A percentile compares a stretch with the other conserved stretches of the same genome.
These are phyloP conservation scores for Gobio occitaniae DNA, from an alignment of 2,797 vertebrate species.

Conservation along the genomic window DNA sequence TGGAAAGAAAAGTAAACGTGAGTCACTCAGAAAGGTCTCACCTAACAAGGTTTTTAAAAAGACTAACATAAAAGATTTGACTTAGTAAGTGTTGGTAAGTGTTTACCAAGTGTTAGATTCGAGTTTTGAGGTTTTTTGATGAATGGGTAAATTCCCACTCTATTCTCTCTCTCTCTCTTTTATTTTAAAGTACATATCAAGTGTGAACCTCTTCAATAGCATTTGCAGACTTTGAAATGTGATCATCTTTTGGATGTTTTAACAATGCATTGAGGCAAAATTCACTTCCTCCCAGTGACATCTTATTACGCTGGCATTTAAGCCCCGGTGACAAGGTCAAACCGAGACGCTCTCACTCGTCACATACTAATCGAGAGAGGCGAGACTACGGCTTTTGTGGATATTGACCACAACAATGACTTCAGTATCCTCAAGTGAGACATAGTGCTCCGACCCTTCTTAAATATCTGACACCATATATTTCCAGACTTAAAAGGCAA, in stretches of 20 bases:
- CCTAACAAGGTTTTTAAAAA: conserved; percentile 25
- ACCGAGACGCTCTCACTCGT: conserved; percentile 38
- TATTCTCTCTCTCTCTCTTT: not conserved
- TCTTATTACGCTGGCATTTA: conserved; percentile 34
- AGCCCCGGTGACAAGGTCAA: conserved; percentile 57
- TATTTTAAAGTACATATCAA: not conserved
- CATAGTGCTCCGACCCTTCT: conserved; percentile 30
- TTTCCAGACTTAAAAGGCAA: not conserved
- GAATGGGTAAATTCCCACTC: not conserved
- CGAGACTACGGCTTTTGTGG: not conserved
- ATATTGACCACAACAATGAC: conserved; percentile 18
- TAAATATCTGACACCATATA: conserved; percentile 11
- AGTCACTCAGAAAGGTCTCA: conserved; percentile 14
- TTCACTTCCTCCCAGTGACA: conserved; percentile 36
- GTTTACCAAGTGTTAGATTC: conserved; percentile 14
- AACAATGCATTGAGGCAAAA: not conserved
- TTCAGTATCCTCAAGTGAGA: conserved; percentile 30
- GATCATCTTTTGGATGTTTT: conserved; percentile 20
- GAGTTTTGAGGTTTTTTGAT: conserved; percentile 1
- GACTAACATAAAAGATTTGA: not conserved
- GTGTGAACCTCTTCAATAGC: conserved; percentile 17
- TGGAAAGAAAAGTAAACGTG: not conserved
- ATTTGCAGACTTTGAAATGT: conserved; percentile 30
- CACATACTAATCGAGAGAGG: conserved; percentile 53
- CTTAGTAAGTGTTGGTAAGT: not conserved